Conservation (phyloP, 2,113 vertebrate genomes). For the Brachyistius frenatus region DNA sequence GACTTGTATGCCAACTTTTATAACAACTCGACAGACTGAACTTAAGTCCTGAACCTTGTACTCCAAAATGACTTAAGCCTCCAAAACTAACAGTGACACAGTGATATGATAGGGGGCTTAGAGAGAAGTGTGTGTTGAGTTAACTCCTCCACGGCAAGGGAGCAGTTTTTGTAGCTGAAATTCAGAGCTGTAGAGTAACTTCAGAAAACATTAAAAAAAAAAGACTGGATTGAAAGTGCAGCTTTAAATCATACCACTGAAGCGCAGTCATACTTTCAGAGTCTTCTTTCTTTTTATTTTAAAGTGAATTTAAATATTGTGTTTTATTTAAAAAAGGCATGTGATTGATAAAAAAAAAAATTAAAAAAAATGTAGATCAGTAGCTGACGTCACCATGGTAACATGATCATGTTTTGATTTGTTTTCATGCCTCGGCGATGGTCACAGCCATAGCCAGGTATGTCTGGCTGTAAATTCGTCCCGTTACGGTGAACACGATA, state of each 20-base stretch:
- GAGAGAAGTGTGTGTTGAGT: conserved; percentile 30
- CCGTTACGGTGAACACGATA: no score
- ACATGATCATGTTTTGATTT: not conserved
- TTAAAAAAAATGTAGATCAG: no score
- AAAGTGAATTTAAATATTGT: conserved; percentile 7
- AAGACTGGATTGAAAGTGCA: conserved; percentile 1
- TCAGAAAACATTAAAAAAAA: conserved; percentile 26
- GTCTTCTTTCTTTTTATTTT: conserved; percentile 3
- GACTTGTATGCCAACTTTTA: conserved; percentile 18
- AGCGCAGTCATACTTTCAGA: not conserved
- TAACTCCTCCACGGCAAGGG: conserved; percentile 38
- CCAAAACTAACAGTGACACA: conserved; percentile 37
- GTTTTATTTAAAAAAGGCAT: not conserved
- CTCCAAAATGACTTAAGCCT: conserved; percentile 19
- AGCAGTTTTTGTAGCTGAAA: conserved; percentile 39
- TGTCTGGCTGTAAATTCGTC: no score
- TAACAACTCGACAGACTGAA: conserved; percentile 9
- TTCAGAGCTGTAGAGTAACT: conserved; percentile 24
- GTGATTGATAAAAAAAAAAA: not conserved
- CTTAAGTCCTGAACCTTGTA: conserved; percentile 1
- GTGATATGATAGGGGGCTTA: conserved; percentile 25
- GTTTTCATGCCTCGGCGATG: not conserved
- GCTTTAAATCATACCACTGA: conserved; percentile 12
- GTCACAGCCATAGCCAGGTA: no score
- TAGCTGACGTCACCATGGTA: not conserved